phyloP scores from a whole-genome alignment of 2,797 vertebrate genomes.

The Erpetoichthys calabaricus region DNA sequence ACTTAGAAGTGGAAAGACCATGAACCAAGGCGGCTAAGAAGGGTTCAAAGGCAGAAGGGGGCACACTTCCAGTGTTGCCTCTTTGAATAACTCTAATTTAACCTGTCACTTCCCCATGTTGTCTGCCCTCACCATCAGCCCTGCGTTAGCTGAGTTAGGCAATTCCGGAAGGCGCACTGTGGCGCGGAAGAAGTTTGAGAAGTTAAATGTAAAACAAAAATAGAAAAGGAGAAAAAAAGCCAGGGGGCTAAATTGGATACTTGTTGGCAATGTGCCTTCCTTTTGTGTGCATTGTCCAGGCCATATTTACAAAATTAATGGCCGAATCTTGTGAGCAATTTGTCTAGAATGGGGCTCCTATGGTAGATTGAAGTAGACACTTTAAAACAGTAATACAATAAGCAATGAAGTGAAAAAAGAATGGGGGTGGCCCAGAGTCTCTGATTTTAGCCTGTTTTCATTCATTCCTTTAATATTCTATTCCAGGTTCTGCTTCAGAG shows the following conservation, averaged over 20 bases:
- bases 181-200: conserved; percentile 17
- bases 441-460: conserved; percentile 43
- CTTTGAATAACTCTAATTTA: conserved; percentile 36
- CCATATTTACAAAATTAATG: conserved; percentile 48
- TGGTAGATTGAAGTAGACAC: conserved; percentile 33
- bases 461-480: conserved; percentile 53
- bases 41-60: conserved; percentile 57
- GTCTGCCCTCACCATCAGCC: conserved; percentile 7
- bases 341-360: conserved; percentile 33
- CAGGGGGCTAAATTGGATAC: conserved; percentile 28
- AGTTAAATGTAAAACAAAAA: conserved; percentile 24
- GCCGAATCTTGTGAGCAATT: conserved; percentile 35
- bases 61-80: conserved; percentile 50
- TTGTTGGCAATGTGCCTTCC: conserved; percentile 37
- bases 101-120: conserved; percentile 39
- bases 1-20: conserved; percentile 66
- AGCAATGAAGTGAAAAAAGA: conserved; percentile 20
- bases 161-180: conserved; percentile 22
- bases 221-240: no score
- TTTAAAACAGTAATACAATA: conserved; percentile 35
- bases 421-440: conserved; percentile 35
- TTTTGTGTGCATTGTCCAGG: conserved; percentile 30
- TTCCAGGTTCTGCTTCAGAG: conserved; percentile 62
- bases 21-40: conserved; percentile 49
- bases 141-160: conserved; percentile 27